phyloP scores from a whole-genome alignment of 2,113 vertebrate genomes.

The Laticauda laticaudata region DNA sequence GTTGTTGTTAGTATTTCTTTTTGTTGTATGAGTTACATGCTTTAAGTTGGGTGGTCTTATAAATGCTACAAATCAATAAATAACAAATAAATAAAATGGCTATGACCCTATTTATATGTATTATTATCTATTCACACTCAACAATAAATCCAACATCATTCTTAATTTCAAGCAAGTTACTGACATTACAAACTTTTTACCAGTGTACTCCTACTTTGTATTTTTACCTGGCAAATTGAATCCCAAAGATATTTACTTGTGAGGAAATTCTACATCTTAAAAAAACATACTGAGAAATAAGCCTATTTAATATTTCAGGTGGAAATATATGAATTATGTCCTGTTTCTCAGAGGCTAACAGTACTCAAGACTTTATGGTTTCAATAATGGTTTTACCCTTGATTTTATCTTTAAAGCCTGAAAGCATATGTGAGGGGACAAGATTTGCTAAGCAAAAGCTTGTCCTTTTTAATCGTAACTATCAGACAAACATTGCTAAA shows the following conservation, averaged over 20 bases:
- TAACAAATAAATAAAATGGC: background rate
- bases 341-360: constrained; percentile 9
- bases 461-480: constrained; percentile 23
- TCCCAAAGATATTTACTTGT: background rate
- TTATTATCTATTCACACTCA: background rate
- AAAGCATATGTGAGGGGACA: constrained; percentile 13
- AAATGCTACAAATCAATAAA: background rate
- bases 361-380: background rate
- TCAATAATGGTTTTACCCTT: background rate
- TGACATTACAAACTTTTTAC: background rate
- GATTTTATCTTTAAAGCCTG: background rate
- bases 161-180: background rate
- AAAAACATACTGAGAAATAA: background rate
- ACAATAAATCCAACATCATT: background rate
- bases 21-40: background rate
- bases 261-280: background rate
- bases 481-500: constrained; percentile 16
- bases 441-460: constrained; percentile 32
- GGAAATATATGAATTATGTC: background rate
- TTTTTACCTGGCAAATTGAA: background rate
- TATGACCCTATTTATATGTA: background rate
- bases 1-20: background rate
- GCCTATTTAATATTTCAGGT: background rate
- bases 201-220: background rate
- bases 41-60: background rate